Percentiles rank a stretch among this genome's conserved stretches.
These are phyloP conservation scores for Onchidella celtica DNA, from an alignment of 2,888 invertebrate species.

Conservation along the genomic window DNA sequence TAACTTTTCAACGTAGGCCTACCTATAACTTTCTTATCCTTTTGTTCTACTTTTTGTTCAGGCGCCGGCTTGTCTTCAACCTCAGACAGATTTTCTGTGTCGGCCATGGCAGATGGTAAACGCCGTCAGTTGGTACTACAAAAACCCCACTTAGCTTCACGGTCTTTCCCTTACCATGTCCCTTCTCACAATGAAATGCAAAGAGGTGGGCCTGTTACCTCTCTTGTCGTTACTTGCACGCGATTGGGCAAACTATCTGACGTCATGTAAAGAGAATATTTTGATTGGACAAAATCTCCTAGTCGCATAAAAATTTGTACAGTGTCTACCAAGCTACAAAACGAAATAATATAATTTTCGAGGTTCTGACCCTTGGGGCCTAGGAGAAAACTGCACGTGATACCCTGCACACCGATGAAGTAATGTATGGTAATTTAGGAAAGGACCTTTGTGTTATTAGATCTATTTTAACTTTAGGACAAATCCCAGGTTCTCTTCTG, in stretches of 20 bases:
- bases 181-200: constrained; percentile 68
- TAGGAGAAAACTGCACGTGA: no score
- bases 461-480: no score
- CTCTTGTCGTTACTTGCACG: constrained; percentile 38
- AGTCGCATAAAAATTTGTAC: constrained; percentile 22
- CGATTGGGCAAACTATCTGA: constrained; percentile 22
- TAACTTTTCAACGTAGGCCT: no score
- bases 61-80: constrained; percentile 79
- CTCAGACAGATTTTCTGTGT: constrained; percentile 93
- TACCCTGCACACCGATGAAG: no score
- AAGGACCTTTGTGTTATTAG: no score
- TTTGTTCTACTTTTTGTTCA: constrained; percentile 81
- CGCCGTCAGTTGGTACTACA: constrained; percentile 52
- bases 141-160: constrained; percentile 45
- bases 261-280: constrained; percentile 7
- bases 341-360: no score
- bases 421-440: no score
- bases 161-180: constrained; percentile 62
- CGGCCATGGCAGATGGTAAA: constrained; percentile 89
- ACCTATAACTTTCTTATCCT: constrained; percentile 84
- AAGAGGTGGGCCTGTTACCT: constrained; percentile 66
- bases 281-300: constrained; percentile 44
- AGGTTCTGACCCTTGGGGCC: no score
- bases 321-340: not conserved
- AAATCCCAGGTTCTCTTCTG: no score